Evolutionary conservation across 2,888 invertebrate genomes (phyloP).

Genomic region (Nyleta sp.): DNA sequence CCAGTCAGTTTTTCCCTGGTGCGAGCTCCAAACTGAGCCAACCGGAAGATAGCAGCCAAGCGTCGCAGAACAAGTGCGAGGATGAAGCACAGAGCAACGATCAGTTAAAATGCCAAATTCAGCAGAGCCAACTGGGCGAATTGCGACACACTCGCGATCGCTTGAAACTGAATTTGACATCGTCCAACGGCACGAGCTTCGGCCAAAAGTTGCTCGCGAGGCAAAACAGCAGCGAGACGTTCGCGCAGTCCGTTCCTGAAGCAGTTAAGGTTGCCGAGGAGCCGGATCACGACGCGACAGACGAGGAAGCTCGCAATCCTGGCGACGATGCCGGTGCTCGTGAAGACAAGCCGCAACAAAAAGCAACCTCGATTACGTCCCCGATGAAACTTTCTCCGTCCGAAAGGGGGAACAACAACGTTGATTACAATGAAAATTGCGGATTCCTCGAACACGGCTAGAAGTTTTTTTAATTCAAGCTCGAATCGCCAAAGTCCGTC

Average conservation of each 20-base stretch:
- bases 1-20: conserved; percentile 90
- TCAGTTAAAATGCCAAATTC: conserved; percentile 43
- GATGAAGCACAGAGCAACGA: conserved; percentile 51
- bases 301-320: conserved; percentile 19
- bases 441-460: conserved; percentile 68
- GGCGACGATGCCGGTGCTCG: conserved; percentile 3
- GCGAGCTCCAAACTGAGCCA: conserved; percentile 68
- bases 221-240: conserved; percentile 62
- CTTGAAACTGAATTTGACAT: conserved; percentile 87
- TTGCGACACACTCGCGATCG: conserved; percentile 88
- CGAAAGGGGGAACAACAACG: conserved; percentile 60
- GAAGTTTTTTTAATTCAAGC: conserved; percentile 60
- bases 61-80: conserved; percentile 46
- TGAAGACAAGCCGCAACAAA: conserved; percentile 41
- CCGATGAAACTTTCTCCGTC: conserved; percentile 68
- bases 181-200: conserved; percentile 59
- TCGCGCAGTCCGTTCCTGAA: conserved; percentile 24
- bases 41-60: not conserved
- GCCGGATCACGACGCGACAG: not conserved
- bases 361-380: conserved; percentile 26
- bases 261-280: conserved; percentile 22
- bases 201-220: conserved; percentile 28
- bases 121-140: conserved; percentile 84
- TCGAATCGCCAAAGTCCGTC: conserved; percentile 80
- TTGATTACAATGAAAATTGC: conserved; percentile 62